These are phyloP conservation scores for Ochotona princeps DNA, from an alignment of 2,113 vertebrate genomes.

Conservation along the genomic window DNA sequence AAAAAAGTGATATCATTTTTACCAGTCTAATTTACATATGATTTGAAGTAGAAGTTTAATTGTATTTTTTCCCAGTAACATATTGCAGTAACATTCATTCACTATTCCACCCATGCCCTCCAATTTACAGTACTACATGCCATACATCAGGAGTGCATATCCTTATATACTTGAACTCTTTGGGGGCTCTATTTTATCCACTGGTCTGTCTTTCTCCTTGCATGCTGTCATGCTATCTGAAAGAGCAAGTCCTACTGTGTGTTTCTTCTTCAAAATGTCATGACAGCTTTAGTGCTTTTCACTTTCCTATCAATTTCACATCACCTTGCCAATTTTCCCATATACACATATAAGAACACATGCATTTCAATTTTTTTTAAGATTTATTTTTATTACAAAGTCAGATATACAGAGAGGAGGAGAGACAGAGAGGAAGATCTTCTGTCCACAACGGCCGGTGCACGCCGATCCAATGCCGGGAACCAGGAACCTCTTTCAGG, in stretches of 20 bases:
- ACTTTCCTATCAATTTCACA: neutral
- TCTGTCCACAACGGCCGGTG: too few relatives aligned
- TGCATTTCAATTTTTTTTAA: too few relatives aligned
- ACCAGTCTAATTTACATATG: neutral
- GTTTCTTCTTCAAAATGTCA: neutral
- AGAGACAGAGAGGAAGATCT: too few relatives aligned
- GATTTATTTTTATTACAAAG: too few relatives aligned
- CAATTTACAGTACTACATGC: neutral
- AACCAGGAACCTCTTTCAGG: too few relatives aligned
- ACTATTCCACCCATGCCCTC: neutral
- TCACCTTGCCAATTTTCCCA: neutral
- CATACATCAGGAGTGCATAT: neutral
- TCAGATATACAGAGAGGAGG: too few relatives aligned
- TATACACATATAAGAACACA: neutral
- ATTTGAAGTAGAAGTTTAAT: neutral
- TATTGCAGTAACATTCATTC: neutral
- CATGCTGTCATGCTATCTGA: neutral
- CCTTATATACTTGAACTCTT: neutral
- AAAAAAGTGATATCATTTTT: neutral
- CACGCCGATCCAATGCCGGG: too few relatives aligned
- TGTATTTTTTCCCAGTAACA: neutral
- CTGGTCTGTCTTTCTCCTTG: neutral
- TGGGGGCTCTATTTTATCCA: neutral
- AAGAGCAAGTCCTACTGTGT: neutral
- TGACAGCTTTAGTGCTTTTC: neutral